A percentile compares a stretch with the other conserved stretches of the same genome.
These are phyloP conservation scores for Drosophila austrosaltans DNA, from an alignment of 2,888 invertebrate species.

Conservation along the genomic window DNA sequence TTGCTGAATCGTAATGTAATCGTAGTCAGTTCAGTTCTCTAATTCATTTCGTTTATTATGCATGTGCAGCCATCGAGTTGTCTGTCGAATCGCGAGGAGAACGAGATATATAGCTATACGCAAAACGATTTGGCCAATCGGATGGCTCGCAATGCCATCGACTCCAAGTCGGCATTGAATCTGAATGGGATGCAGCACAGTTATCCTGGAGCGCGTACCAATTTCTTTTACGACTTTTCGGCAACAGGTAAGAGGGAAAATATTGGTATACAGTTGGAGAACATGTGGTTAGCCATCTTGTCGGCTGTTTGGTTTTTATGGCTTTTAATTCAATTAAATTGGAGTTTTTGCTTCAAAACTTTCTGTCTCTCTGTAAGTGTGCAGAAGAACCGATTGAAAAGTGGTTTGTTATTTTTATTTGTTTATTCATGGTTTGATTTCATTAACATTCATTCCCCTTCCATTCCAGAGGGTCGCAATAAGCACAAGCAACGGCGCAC, in stretches of 20 bases:
- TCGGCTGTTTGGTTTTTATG: constrained; percentile 74
- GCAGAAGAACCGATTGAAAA: constrained; percentile 46
- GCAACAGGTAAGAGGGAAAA: constrained; percentile 81
- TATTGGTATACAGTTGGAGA: constrained; percentile 10
- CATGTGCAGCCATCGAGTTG: constrained; percentile 92
- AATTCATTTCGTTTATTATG: constrained; percentile 72
- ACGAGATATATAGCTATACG: constrained; percentile 94
- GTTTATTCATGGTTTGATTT: constrained; percentile 55
- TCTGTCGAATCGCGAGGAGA: constrained; percentile 94
- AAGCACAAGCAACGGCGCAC: constrained; percentile 83
- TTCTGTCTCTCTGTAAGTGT: constrained; percentile 19
- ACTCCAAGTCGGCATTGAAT: constrained; percentile 86
- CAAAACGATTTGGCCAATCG: constrained; percentile 93
- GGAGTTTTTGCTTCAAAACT: constrained; percentile 47
- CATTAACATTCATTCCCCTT: neutral
- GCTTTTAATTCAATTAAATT: constrained; percentile 77
- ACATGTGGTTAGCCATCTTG: constrained; percentile 56
- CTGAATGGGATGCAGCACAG: constrained; percentile 83
- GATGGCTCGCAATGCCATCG: constrained; percentile 86
- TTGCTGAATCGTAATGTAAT: constrained; percentile 2
- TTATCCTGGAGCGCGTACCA: constrained; percentile 82
- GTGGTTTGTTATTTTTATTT: constrained; percentile 51
- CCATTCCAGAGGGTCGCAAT: constrained; percentile 81
- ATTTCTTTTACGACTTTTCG: constrained; percentile 84
- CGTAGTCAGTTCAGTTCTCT: constrained; percentile 43